These are phyloP conservation scores for Platysteira castanea DNA, from an alignment of 2,113 vertebrate species.

Conservation along the genomic window DNA sequence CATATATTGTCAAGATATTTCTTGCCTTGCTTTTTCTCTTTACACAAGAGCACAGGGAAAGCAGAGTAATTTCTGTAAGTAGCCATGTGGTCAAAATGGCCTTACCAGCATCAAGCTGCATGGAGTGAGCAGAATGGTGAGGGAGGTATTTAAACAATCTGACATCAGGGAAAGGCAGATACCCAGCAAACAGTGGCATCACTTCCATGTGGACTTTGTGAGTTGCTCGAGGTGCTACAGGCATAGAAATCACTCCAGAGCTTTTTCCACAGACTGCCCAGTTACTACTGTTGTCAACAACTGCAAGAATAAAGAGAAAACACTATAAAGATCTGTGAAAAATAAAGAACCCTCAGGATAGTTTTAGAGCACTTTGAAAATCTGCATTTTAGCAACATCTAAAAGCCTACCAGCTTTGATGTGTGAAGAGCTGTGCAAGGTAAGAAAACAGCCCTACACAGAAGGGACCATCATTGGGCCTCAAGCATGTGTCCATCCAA, in stretches of 20 bases:
- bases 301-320: constrained; percentile 66
- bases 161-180: constrained; percentile 91
- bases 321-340: background rate
- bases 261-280: constrained; percentile 98
- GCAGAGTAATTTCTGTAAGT: background rate
- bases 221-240: constrained; percentile 78
- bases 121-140: constrained; percentile 82
- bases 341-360: background rate
- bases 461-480: background rate
- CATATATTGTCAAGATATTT: background rate
- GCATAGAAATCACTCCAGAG: constrained; percentile 92
- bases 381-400: background rate
- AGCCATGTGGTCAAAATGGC: background rate
- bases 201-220: constrained; percentile 96
- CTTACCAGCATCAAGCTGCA: constrained; percentile 90
- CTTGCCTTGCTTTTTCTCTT: background rate
- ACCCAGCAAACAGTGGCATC: constrained; percentile 93
- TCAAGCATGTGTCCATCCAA: background rate
- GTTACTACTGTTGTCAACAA: constrained; percentile 96
- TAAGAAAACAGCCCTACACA: background rate
- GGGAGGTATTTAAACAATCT: constrained; percentile 92
- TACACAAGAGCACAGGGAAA: background rate
- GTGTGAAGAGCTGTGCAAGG: background rate
- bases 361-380: background rate
- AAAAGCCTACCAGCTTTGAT: background rate